Evolutionary conservation across 2,888 invertebrate genomes (phyloP).

Genomic region (Eustalomyia histrio): DNA sequence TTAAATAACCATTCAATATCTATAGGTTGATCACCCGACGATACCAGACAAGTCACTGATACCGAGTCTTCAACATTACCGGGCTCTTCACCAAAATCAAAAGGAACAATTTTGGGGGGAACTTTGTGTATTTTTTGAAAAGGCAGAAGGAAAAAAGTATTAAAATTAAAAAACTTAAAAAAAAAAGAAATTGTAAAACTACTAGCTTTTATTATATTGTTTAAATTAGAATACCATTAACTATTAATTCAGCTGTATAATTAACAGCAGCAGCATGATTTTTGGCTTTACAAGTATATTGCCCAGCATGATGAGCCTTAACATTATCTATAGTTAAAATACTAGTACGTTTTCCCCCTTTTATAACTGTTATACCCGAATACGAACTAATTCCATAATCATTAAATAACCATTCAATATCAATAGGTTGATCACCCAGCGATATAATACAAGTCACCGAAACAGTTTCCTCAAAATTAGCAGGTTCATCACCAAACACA

Average conservation of each 20-base stretch:
- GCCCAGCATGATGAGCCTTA: slow-evolving; percentile 85
- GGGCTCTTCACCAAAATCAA: slow-evolving; percentile 82
- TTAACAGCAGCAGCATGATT: slow-evolving; percentile 84
- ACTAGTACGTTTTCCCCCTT: slow-evolving; percentile 82
- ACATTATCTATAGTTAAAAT: slow-evolving; percentile 84
- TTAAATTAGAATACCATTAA: slow-evolving; percentile 82
- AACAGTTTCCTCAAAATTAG: slow-evolving; percentile 83
- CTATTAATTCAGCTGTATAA: slow-evolving; percentile 83
- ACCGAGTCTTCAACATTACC: slow-evolving; percentile 83
- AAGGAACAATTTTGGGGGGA: slow-evolving; percentile 88
- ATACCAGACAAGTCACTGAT: slow-evolving; percentile 86
- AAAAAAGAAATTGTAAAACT: slow-evolving; percentile 14
- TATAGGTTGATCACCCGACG: slow-evolving; percentile 89
- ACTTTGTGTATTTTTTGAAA: no score
- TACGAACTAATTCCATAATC: slow-evolving; percentile 79
- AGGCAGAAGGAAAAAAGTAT: not conserved
- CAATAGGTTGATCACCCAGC: slow-evolving; percentile 88
- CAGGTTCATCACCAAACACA: slow-evolving; percentile 81
- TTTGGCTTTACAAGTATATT: slow-evolving; percentile 83
- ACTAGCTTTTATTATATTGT: not conserved
- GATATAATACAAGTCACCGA: slow-evolving; percentile 86
- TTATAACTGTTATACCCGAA: slow-evolving; percentile 76
- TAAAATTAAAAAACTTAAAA: slow-evolving; percentile 28
- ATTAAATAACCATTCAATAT: slow-evolving; percentile 86
- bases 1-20: slow-evolving; percentile 86